These are phyloP conservation scores for Cepaea hortensis DNA, from an alignment of 2,888 invertebrate genomes.

Conservation along the genomic window DNA sequence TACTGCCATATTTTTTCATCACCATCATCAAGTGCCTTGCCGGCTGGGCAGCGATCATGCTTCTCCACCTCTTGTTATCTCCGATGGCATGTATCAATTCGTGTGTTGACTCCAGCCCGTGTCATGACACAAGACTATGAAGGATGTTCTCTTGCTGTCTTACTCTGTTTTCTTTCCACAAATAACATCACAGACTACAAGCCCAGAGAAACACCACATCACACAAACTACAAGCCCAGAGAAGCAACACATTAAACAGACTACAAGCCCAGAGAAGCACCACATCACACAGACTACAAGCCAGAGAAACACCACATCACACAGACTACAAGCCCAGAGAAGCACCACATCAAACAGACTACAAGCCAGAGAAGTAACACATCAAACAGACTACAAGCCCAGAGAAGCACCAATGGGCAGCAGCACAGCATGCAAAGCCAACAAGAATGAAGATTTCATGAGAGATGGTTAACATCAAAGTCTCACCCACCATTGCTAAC, in stretches of 20 bases:
- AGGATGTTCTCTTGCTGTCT: too few relatives aligned
- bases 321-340: not conserved
- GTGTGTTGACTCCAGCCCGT: too few relatives aligned
- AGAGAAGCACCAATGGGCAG: not conserved
- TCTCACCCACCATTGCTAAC: conserved; percentile 42
- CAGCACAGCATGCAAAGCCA: not conserved
- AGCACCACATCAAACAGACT: not conserved
- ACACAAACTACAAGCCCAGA: not conserved
- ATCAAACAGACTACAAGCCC: not conserved
- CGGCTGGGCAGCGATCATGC: too few relatives aligned
- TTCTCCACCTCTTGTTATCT: too few relatives aligned
- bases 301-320: not conserved
- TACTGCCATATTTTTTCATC: too few relatives aligned
- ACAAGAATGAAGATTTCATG: not conserved
- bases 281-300: not conserved
- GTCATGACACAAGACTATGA: too few relatives aligned
- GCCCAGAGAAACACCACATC: not conserved
- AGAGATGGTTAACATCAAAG: not conserved
- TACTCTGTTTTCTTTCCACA: too few relatives aligned
- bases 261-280: not conserved
- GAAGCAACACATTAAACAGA: not conserved
- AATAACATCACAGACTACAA: too few relatives aligned
- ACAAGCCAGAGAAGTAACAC: not conserved
- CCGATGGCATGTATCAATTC: too few relatives aligned
- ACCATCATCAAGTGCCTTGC: too few relatives aligned